phyloP scores from a whole-genome alignment of 2,888 invertebrate genomes.

The Rhagonycha fulva region DNA sequence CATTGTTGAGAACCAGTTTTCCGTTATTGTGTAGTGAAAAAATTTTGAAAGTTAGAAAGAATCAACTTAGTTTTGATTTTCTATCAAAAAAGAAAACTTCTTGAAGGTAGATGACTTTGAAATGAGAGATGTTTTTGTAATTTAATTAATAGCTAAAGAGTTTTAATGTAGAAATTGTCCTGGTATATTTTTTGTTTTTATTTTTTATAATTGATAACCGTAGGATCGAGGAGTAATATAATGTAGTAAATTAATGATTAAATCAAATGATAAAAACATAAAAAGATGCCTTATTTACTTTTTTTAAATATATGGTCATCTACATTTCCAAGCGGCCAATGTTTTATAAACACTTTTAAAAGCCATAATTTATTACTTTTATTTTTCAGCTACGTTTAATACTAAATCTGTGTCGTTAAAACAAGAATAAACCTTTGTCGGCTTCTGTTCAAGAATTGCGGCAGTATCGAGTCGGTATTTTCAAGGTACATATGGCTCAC shows the following conservation, averaged over 20 bases:
- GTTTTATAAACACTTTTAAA: slow-evolving; percentile 54
- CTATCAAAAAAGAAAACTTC: neutral
- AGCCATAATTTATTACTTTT: slow-evolving; percentile 54
- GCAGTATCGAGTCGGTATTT: slow-evolving; percentile 28
- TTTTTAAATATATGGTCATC: slow-evolving; percentile 47
- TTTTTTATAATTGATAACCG: neutral
- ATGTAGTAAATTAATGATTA: slow-evolving; percentile 5
- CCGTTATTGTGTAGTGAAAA: neutral
- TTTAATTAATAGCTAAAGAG: neutral
- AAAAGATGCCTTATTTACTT: slow-evolving; percentile 16
- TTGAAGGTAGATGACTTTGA: neutral
- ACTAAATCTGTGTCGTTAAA: slow-evolving; percentile 54
- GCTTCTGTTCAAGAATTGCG: slow-evolving; percentile 41
- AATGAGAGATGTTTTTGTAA: neutral
- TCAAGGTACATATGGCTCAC: slow-evolving; percentile 38
- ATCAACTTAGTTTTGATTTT: neutral
- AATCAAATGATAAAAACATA: slow-evolving; percentile 3
- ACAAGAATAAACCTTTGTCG: slow-evolving; percentile 52
- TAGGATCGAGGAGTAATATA: neutral
- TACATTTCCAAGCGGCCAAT: slow-evolving; percentile 47
- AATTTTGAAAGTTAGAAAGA: neutral
- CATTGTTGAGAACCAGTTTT: neutral
- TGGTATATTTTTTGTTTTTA: neutral
- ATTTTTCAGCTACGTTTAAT: slow-evolving; percentile 51
- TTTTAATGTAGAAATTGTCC: neutral